phyloP scores from a whole-genome alignment of 2,888 invertebrate genomes.

The Phoenoteleia sp. region DNA sequence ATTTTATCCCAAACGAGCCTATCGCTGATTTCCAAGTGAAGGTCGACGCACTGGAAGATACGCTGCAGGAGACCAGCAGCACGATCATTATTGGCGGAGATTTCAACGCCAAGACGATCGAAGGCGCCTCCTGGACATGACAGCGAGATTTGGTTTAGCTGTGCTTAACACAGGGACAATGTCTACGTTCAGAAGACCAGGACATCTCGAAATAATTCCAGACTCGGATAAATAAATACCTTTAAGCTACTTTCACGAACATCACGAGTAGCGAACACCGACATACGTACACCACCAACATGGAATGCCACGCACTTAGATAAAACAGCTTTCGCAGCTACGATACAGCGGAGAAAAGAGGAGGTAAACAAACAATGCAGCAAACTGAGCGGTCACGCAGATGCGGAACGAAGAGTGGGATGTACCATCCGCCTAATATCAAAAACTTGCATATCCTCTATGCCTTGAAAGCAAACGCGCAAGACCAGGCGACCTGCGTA shows the following conservation, averaged over 20 bases:
- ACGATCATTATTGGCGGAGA: background rate
- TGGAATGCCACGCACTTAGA: background rate
- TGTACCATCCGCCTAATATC: too few relatives aligned
- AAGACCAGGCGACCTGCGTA: conserved; percentile 53
- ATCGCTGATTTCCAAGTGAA: background rate
- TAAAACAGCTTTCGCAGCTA: too few relatives aligned
- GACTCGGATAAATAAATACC: too few relatives aligned
- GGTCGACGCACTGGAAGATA: background rate
- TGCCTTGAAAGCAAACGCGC: background rate
- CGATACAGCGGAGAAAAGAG: too few relatives aligned
- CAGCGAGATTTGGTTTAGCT: background rate
- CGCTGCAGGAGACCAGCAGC: background rate
- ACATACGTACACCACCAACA: too few relatives aligned
- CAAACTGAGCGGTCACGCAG: too few relatives aligned
- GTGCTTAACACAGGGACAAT: background rate
- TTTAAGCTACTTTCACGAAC: too few relatives aligned
- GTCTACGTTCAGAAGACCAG: background rate
- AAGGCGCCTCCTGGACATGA: background rate
- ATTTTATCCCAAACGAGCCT: background rate
- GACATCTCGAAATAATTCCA: background rate
- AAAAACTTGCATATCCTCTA: too few relatives aligned
- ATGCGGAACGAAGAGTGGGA: background rate
- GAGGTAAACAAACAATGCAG: background rate
- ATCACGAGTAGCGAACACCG: too few relatives aligned
- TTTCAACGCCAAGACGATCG: background rate